phyloP scores from a whole-genome alignment of 2,797 vertebrate genomes.

The Pangasius macronema region DNA sequence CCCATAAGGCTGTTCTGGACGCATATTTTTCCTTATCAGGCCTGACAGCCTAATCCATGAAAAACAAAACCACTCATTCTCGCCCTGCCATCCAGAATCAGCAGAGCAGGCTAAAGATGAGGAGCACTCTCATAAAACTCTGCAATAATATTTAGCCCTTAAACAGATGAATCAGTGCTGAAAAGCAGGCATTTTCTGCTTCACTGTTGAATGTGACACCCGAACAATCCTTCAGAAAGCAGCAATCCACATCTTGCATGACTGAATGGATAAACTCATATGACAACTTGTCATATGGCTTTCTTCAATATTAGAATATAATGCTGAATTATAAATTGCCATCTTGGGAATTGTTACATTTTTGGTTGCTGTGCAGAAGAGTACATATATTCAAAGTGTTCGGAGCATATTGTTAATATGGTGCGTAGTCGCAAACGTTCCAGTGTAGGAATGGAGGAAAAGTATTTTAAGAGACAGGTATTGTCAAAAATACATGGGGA shows the following conservation, averaged over 20 bases:
- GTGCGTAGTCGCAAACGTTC: background rate
- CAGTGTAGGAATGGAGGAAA: background rate
- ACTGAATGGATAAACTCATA: conserved; percentile 16
- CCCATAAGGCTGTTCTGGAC: conserved; percentile 52
- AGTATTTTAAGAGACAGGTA: background rate
- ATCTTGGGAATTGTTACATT: conserved; percentile 11
- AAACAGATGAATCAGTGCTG: conserved; percentile 35
- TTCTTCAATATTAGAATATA: conserved; percentile 28
- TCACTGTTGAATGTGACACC: conserved; percentile 27
- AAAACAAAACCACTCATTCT: conserved; percentile 59
- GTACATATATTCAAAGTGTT: background rate
- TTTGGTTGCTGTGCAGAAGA: conserved; percentile 19
- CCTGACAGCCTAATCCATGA: conserved; percentile 58
- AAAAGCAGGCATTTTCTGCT: conserved; percentile 18
- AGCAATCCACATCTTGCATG: conserved; percentile 10
- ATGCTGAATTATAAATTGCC: conserved; percentile 26
- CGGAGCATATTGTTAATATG: background rate
- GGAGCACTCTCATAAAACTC: conserved; percentile 41
- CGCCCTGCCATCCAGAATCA: conserved; percentile 53
- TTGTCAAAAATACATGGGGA: background rate
- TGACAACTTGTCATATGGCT: conserved; percentile 20
- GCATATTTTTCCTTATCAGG: conserved; percentile 59
- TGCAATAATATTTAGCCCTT: conserved; percentile 41
- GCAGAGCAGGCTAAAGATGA: conserved; percentile 47
- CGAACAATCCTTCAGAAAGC: conserved; percentile 23